These are phyloP conservation scores for Teleogryllus oceanicus DNA, from an alignment of 2,888 invertebrate species.

Conservation along the genomic window DNA sequence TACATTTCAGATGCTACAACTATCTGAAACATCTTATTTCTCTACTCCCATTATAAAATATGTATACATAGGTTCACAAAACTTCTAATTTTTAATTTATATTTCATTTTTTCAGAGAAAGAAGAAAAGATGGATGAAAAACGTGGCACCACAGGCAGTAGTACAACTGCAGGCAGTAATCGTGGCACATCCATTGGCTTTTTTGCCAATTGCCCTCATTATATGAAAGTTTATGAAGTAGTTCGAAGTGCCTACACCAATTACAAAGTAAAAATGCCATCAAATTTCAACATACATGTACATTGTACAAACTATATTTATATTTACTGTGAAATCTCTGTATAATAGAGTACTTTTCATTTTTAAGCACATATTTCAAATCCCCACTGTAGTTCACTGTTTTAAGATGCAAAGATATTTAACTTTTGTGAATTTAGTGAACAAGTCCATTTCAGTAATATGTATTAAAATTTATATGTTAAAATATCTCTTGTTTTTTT, in stretches of 20 bases:
- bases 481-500: too few species aligned
- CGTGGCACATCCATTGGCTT: constrained; percentile 43
- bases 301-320: too few species aligned
- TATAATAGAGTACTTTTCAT: too few species aligned
- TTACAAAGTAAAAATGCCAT: constrained; percentile 65
- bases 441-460: too few species aligned
- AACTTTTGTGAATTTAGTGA: too few species aligned
- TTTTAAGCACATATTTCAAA: too few species aligned
- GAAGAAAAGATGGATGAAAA: constrained; percentile 41
- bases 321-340: too few species aligned
- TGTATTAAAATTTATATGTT: too few species aligned
- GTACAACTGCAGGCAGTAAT: constrained; percentile 18
- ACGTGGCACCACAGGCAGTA: constrained; percentile 22
- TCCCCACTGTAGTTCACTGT: too few species aligned
- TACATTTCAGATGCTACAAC: neutral
- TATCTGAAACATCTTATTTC: neutral
- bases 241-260: constrained; percentile 79
- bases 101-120: constrained; percentile 37
- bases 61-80: neutral
- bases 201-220: constrained; percentile 64
- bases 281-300: too few species aligned
- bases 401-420: too few species aligned
- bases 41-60: neutral
- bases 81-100: neutral
- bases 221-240: constrained; percentile 78